phyloP scores from a whole-genome alignment of 1,140 invertebrate species.

The Lamellibrachia luymesi region DNA sequence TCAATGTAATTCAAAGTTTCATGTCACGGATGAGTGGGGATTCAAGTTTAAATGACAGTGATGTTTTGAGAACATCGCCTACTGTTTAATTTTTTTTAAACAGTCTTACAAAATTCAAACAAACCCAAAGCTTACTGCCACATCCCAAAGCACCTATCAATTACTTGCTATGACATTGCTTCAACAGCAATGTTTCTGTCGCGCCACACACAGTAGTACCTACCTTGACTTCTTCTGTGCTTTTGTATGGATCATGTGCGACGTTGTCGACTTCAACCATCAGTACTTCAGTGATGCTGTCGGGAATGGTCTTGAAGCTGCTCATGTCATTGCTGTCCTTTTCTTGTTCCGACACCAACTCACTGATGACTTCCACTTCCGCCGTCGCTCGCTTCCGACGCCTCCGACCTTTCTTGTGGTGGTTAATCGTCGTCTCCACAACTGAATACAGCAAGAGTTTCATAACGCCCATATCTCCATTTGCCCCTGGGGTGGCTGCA shows the following conservation, averaged over 20 bases:
- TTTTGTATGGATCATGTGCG: conserved; percentile 82
- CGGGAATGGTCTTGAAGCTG: conserved; percentile 9
- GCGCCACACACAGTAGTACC: neutral
- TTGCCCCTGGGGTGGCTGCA: no score
- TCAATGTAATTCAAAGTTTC: no score
- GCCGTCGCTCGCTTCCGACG: neutral
- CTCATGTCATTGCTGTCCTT: neutral
- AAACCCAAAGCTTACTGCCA: no score
- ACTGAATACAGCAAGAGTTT: neutral
- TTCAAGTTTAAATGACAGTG: no score
- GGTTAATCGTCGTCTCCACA: neutral
- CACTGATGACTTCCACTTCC: neutral
- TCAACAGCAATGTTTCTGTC: no score
- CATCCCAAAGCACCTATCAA: no score
- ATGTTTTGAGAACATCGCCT: no score
- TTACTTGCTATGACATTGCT: no score
- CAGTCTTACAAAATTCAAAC: no score
- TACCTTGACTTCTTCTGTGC: conserved; percentile 92
- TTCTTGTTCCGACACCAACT: neutral
- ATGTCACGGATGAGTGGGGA: no score
- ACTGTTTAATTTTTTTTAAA: no score
- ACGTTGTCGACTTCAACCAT: conserved; percentile 97
- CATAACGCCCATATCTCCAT: no score
- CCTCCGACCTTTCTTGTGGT: neutral
- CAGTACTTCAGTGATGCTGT: conserved; percentile 62